Base-by-base conservation (phyloP, 2,113 vertebrate genomes). In the Natator depressus region DNA sequence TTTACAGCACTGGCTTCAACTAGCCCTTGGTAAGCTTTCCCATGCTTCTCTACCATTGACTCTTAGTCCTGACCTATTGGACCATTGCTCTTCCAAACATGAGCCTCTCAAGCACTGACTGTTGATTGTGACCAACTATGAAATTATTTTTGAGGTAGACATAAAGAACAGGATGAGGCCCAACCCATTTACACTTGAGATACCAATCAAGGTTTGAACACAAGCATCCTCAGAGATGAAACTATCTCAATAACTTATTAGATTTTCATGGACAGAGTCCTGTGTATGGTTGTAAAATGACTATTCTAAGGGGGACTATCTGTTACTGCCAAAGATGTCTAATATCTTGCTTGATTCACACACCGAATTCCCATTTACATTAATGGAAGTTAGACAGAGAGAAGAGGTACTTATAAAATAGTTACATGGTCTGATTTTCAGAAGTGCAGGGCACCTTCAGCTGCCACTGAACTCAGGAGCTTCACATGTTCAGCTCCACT, bases 401-500 rank as follows among this genome's bases (percentile, higher is more conserved):
- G n/a, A 72, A 72, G 4, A 72, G 94, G 90, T 93, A 92, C 87
- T 96, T 82, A 31, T 90, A 80, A 93, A 94, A 95, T 94, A 95
- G 57, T 93, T 50, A 59, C 82, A 90, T 82, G 88, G 93, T 88
- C 84, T 92, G 89, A 88, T 93, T 95, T 95, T 95, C 84, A 35
- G 31, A 82, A 62, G 65, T 46, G 12, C 91, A 92, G 89, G 95
- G 89, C 94, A 86, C 85, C 89, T 91, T 89, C n/a, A 75, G 1
- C 31, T 95, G 89, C 55, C 78, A 8, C 46, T 50, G 19, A 54
- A 46, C 57, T 91, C 79, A 65, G 54, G 51, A 85, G 57, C 50
- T 88, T 50, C 62, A 83, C 75, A 49, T 19, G n/a, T 47, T 20
- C 75, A 25, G 19, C 57, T 59, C 83, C 91, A 93, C 91, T 38